A percentile compares a stretch with the other conserved stretches of the same genome.
Evolutionary conservation across 1,140 invertebrate genomes (phyloP).

Genomic region (Microplitis demolitor): DNA sequence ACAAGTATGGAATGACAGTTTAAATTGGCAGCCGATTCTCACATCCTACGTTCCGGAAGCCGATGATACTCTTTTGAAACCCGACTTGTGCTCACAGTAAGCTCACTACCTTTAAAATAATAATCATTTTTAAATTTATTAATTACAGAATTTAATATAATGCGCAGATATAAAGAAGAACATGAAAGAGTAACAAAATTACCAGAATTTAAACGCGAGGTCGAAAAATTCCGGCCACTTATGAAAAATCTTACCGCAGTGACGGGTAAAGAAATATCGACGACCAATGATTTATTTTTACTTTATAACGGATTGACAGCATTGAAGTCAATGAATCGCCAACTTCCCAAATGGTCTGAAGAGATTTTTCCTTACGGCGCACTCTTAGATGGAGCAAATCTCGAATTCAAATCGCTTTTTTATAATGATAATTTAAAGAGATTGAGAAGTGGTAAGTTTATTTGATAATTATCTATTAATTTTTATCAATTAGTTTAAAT

Average conservation of each 20-base stretch:
- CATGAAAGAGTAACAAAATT: background rate
- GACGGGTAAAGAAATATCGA: constrained; percentile 37
- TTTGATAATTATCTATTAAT: background rate
- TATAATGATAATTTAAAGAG: constrained; percentile 54
- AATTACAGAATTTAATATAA: background rate
- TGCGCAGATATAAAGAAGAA: constrained; percentile 29
- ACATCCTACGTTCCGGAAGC: constrained; percentile 31
- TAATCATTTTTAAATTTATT: too few relatives aligned
- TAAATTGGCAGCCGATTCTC: constrained; percentile 51
- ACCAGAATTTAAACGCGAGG: constrained; percentile 11
- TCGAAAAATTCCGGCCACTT: constrained; percentile 16
- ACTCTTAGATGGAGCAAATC: constrained; percentile 7
- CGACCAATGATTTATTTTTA: constrained; percentile 24
- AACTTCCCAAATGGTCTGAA: constrained; percentile 43
- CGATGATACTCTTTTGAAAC: constrained; percentile 36
- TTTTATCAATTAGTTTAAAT: too few relatives aligned
- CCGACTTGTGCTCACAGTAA: constrained; percentile 28
- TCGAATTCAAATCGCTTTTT: constrained; percentile 56
- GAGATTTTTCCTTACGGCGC: constrained; percentile 37
- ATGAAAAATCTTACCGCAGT: constrained; percentile 33
- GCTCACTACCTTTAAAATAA: background rate
- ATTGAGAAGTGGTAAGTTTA: constrained; percentile 51
- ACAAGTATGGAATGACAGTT: constrained; percentile 55
- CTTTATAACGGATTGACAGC: constrained; percentile 42
- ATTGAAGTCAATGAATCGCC: constrained; percentile 33